Base-by-base conservation (phyloP, 2,113 vertebrate genomes). In the Chamaetylas fuelleborni region DNA sequence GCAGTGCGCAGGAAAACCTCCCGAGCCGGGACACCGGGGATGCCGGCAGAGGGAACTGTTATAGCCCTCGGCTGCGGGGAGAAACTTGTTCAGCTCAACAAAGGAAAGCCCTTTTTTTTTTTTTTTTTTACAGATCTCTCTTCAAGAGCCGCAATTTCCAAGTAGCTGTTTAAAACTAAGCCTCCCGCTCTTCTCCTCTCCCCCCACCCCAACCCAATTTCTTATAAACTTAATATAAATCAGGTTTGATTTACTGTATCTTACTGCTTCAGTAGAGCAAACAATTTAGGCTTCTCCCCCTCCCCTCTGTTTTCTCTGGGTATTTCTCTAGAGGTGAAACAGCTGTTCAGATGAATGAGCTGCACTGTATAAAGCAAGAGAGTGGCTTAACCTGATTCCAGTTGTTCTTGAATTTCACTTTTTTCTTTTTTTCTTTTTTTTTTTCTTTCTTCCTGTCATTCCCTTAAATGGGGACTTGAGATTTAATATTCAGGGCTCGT, bases 321-420 rank as follows among this genome's bases (percentile, higher is more conserved):
- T 88, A 77, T 87, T 94, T 96, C 95, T 95, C 67, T 80, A 78
- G 96, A 96, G 92, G 95, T 97, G 94, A 95, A 96, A 95, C 93
- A 97, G 94, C 95, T 97, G 96, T 86, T 95, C 67, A 83, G 86
- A 95, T 96, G 95, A 96, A 96, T 95, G 93, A 95, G 51, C 86
- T 19, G 15, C 82, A 78, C 90, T 95, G 94, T 90, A 64, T 88
- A 66, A 90, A 93, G 71, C 2, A 3, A 57, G 74, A 92, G 84
- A 92, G 82, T 40, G 85, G 74, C 90, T 96, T 94, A 97, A 93
- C 88, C 88, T 92, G 92, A 94, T 88, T 95, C 81, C 85, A 92
- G 93, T 93, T 97, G 81, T 94, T 94, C 93, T 96, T 95, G 58
- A 86, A 83, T 95, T 95, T 86, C 74, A 82, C 34, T 56, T 4